These are phyloP conservation scores for Montipora efflorescens DNA, from an alignment of 64 coral and sea anemone species.

Conservation along the genomic window DNA sequence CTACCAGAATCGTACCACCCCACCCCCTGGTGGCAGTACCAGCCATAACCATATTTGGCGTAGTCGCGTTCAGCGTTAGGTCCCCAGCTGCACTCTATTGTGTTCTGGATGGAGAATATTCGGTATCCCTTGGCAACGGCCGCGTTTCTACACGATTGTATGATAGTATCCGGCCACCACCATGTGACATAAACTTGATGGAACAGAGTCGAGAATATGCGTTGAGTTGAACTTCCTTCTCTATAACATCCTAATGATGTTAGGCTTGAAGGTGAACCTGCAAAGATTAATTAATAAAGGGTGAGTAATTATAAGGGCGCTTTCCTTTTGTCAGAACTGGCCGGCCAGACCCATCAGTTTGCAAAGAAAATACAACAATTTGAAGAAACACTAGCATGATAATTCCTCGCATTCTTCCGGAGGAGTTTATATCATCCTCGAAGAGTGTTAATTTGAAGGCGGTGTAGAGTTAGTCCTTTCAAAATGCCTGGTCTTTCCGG, in stretches of 20 bases:
- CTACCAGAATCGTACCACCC: slow-evolving; percentile 37
- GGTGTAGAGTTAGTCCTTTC: too few species aligned
- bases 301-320: too few species aligned
- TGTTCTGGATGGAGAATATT: slow-evolving; percentile 37
- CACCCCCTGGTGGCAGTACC: slow-evolving; percentile 2
- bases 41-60: slow-evolving; percentile 2
- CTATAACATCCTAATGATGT: slow-evolving; percentile 16
- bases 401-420: too few species aligned
- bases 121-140: slow-evolving; percentile 19
- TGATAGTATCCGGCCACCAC: slow-evolving; percentile 20
- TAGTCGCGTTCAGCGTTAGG: slow-evolving; percentile 30
- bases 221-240: not conserved
- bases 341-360: too few species aligned
- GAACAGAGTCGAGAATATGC: slow-evolving; percentile 5
- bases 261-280: not conserved
- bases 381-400: too few species aligned
- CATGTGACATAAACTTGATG: not conserved
- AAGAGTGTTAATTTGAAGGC: too few species aligned
- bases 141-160: not conserved
- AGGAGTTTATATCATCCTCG: too few species aligned
- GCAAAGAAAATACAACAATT: too few species aligned
- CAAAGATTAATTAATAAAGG: not conserved
- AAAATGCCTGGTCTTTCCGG: too few species aligned
- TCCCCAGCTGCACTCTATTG: slow-evolving; percentile 9
- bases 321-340: too few species aligned